Base-by-base conservation (phyloP, 2,888 invertebrate species). In the Tridacna crocea region DNA sequence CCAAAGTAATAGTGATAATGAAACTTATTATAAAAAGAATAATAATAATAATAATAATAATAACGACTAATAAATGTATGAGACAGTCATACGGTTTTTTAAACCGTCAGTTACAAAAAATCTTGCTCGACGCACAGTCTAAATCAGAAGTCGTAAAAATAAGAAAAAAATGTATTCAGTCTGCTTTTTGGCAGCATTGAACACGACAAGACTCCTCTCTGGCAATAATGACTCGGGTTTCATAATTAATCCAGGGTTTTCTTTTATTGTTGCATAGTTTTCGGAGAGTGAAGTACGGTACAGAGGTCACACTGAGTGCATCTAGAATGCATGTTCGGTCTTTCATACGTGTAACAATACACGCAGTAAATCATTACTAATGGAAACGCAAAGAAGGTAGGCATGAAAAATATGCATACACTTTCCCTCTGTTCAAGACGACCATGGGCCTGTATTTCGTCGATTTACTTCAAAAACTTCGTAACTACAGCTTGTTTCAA, bases 201-300 rank as follows among this genome's bases (percentile, higher is more conserved):
- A 51, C 70, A 19, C 22, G 48, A 70, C 70, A 17, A 51, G 70
- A 51, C 70, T 70, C 12, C 48, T 66, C 48, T 70, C 51, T 70
- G 70, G 70, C 70, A 70, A 12, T 51, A 51, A 51, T 48, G 70
- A 70, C 70, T 51, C 51, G 51, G 70, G 70, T 70, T 36, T 70
- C 70, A 70, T 70, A 24, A 70, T 70, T 70, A 51, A 70, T 70
- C 55, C 10, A 3, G 55, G 55, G 19, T 24, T 61, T 61, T 70
- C 51, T 36, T 70, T 51, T 70, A 51, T 70, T 70, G 70, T 26
- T 70, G n/a, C 68, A 68, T 68, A 63, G 36, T 55, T 19, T 11
- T 55, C 2, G 2, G 55, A 10, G 19, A 15, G 15, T 55, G 10
- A 15, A 19, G 19, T 55, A 55, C 17, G 19, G 10, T 55, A 6